These are phyloP conservation scores for Sylvicola cinctus DNA, from an alignment of 2,888 invertebrate species.

Conservation along the genomic window DNA sequence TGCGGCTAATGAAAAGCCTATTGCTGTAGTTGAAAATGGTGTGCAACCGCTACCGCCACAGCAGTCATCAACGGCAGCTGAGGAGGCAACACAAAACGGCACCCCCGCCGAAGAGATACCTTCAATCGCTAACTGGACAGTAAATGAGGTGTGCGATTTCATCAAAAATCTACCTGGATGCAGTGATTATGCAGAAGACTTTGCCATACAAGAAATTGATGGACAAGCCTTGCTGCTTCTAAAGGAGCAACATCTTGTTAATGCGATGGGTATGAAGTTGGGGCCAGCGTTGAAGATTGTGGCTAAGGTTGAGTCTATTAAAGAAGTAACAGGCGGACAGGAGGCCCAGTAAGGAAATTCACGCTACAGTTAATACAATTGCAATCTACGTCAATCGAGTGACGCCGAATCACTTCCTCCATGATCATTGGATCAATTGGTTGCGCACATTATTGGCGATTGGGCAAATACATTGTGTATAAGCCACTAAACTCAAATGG, in stretches of 20 bases:
- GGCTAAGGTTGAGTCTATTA: slow-evolving; percentile 70
- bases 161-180: slow-evolving; percentile 79
- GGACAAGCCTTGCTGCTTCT: slow-evolving; percentile 83
- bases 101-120: slow-evolving; percentile 13
- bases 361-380: no score
- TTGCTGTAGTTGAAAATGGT: background rate
- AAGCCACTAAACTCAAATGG: no score
- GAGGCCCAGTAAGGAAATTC: background rate
- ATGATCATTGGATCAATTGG: no score
- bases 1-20: no score
- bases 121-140: slow-evolving; percentile 32
- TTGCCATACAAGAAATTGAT: slow-evolving; percentile 87
- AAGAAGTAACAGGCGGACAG: slow-evolving; percentile 17
- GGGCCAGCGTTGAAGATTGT: slow-evolving; percentile 93
- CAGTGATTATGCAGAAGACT: slow-evolving; percentile 83
- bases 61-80: background rate
- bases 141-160: slow-evolving; percentile 73
- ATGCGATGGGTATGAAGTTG: slow-evolving; percentile 85
- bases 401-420: no score
- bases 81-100: background rate
- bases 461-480: no score
- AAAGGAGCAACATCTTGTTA: slow-evolving; percentile 85
- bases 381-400: no score
- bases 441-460: no score
- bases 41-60: no score